Evolutionary conservation across 2,113 vertebrate species (phyloP).

Genomic region (Anser brachyrhynchus): DNA sequence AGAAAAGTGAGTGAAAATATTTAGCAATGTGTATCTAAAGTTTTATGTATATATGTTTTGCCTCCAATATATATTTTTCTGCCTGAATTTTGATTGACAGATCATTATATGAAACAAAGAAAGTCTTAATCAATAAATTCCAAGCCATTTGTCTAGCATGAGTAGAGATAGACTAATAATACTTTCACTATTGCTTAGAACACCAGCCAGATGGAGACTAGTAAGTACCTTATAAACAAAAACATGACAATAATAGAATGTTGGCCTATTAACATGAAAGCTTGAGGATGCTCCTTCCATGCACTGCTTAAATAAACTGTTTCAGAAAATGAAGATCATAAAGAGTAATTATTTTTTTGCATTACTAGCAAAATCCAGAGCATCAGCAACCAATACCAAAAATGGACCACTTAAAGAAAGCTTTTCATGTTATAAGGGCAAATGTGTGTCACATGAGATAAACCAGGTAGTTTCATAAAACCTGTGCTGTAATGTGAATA

Average conservation of each 20-base stretch:
- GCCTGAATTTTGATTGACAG: not conserved
- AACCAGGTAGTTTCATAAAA: not conserved
- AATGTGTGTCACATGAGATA: not conserved
- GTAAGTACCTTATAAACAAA: conserved; percentile 7
- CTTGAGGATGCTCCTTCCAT: not conserved
- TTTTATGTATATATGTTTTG: not conserved
- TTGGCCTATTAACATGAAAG: not conserved
- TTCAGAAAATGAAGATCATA: not conserved
- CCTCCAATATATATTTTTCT: not conserved
- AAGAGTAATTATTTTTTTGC: not conserved
- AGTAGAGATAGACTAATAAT: conserved; percentile 3
- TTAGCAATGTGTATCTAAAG: not conserved
- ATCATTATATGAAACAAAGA: not conserved
- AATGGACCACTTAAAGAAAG: not conserved
- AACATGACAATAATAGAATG: not conserved
- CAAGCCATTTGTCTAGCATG: not conserved
- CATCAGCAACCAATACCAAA: not conserved
- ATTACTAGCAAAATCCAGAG: not conserved
- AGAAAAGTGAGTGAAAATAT: conserved; percentile 7
- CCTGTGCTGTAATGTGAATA: rapidly evolving
- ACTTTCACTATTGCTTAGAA: conserved; percentile 12
- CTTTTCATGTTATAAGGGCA: not conserved
- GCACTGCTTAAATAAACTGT: not conserved
- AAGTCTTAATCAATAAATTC: not conserved
- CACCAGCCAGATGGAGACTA: not conserved